Evolutionary conservation across 2,888 invertebrate species (phyloP), one percentile per base, ranked within the genome.

Genomic region (Pterobdella sp.): DNA sequence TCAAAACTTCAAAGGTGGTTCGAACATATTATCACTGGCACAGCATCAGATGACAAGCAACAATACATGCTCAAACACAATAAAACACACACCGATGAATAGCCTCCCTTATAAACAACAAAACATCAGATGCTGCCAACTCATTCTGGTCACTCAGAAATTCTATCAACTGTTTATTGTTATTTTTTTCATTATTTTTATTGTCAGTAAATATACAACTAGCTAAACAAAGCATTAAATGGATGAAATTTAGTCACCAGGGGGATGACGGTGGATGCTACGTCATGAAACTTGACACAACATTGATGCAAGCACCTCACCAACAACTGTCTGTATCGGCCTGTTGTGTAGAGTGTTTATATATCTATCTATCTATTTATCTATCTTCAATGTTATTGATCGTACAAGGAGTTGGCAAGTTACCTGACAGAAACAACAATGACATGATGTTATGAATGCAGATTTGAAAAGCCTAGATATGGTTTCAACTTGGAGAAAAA

Each of bases 291-390:
- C 79, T 94, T 94, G 79, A 95, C 90, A 72, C 92, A 92, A 81
- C 94, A 94, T 52, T 90, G 88, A 84, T 98, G 97, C 78, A 98
- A 85, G 0, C 97, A 97, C 74, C 94, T 88, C 64, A 99, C 97
- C 49, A 98, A 87, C 76, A 97, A 87, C 85, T 96, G 96, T 0
- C 94, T 87, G 84, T 98, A 98, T 84, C 91, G 92, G 77, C 60
- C 60, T 56, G 18, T 4, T 3, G n/a, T 14, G 60, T n/a, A n/a
- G n/a, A n/a, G n/a, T n/a, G n/a, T n/a, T n/a, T n/a, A n/a, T n/a
- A n/a, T n/a, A n/a, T n/a, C n/a, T n/a, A n/a, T n/a, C n/a, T n/a
- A n/a, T n/a, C n/a, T n/a, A n/a, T n/a, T n/a, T n/a, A n/a, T n/a
- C n/a, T n/a, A n/a, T n/a, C n/a, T n/a, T n/a, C n/a, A n/a, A n/a